Conservation (phyloP, 2,113 vertebrate species). For the Phylloscopus trochiloides region DNA sequence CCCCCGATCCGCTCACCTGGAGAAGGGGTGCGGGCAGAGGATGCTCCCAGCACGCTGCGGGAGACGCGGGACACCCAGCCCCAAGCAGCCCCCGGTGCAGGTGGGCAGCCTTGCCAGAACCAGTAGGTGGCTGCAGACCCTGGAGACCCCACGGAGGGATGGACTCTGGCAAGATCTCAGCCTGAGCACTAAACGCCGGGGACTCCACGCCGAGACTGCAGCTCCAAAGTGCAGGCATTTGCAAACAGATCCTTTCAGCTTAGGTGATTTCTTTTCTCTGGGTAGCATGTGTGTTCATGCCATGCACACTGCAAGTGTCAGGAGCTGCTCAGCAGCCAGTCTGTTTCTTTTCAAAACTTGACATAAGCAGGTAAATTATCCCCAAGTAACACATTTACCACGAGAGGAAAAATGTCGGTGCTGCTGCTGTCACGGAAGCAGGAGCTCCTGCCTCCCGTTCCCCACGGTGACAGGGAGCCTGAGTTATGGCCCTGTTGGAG, state of each 20-base stretch:
- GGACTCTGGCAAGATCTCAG: rapidly evolving
- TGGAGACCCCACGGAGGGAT: neutral
- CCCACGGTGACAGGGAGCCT: neutral
- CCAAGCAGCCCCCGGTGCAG: rapidly evolving
- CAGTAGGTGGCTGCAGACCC: neutral
- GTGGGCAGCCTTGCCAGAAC: neutral
- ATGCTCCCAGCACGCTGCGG: neutral
- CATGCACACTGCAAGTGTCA: neutral
- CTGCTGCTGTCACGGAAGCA: neutral
- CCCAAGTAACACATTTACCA: slow-evolving; percentile 7
- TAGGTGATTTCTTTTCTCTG: neutral
- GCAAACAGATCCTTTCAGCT: neutral
- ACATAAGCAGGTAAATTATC: slow-evolving; percentile 43
- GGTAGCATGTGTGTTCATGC: rapidly evolving
- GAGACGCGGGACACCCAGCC: neutral
- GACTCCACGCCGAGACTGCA: neutral
- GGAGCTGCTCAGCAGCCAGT: neutral
- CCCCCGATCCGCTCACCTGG: neutral
- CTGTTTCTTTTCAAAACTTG: slow-evolving; percentile 20
- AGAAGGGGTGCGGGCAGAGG: neutral
- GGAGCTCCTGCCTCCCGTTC: neutral
- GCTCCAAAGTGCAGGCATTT: neutral
- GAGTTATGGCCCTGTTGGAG: slow-evolving; percentile 38
- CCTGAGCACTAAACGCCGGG: neutral
- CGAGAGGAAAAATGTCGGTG: neutral